Conservation (phyloP, 2,888 invertebrate species). For the Eustalomyia histrio region DNA sequence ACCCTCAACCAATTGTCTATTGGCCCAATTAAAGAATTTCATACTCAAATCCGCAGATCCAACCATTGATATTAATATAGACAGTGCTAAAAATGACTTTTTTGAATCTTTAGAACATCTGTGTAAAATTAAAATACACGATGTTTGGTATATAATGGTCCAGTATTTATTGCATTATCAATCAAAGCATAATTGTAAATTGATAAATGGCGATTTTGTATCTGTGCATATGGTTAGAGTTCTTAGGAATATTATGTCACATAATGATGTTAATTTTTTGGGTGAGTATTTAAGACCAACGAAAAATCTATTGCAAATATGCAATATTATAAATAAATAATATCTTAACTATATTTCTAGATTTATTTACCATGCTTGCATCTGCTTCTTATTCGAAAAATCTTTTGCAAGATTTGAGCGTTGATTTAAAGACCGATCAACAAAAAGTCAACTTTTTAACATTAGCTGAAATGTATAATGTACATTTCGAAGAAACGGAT, state of each 20-base stretch:
- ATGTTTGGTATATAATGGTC: constrained; percentile 75
- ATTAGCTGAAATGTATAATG: constrained; percentile 77
- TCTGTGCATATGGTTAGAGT: constrained; percentile 74
- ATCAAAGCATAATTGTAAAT: constrained; percentile 67
- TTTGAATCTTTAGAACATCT: constrained; percentile 74
- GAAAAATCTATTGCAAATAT: no score
- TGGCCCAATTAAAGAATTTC: constrained; percentile 68
- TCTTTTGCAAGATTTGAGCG: constrained; percentile 72
- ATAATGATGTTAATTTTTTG: constrained; percentile 76
- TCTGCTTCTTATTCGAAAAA: constrained; percentile 71
- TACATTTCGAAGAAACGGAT: constrained; percentile 72
- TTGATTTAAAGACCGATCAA: constrained; percentile 75
- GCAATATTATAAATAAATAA: not conserved
- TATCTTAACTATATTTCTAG: constrained; percentile 59
- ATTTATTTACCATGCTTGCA: constrained; percentile 75
- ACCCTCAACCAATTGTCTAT: constrained; percentile 68
- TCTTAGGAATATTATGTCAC: constrained; percentile 74
- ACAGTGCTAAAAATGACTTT: constrained; percentile 73
- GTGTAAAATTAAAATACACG: constrained; percentile 76
- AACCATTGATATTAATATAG: constrained; percentile 64
- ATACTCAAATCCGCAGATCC: constrained; percentile 63
- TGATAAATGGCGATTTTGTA: constrained; percentile 73
- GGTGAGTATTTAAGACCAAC: constrained; percentile 65
- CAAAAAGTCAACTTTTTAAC: constrained; percentile 76
- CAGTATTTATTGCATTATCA: constrained; percentile 76